phyloP scores from a whole-genome alignment of 1,140 invertebrate species.

The Halesus radiatus region DNA sequence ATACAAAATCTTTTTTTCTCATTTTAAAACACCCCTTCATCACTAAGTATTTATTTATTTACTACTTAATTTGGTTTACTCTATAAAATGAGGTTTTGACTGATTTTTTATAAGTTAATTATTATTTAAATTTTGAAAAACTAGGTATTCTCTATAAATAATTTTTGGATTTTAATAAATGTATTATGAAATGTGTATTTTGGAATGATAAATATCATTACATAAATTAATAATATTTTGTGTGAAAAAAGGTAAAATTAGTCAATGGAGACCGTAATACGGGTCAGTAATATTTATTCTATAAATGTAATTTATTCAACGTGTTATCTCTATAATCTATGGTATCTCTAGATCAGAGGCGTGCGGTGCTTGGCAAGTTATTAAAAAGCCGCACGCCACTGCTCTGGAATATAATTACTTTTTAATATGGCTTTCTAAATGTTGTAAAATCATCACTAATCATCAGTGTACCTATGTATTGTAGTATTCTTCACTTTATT shows the following conservation, averaged over 20 bases:
- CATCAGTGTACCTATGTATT: constrained; percentile 25
- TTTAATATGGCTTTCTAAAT: constrained; percentile 25
- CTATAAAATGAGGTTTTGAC: constrained; percentile 18
- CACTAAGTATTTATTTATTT: constrained; percentile 28
- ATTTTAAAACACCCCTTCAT: background rate
- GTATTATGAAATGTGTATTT: constrained; percentile 22
- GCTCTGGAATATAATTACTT: constrained; percentile 17
- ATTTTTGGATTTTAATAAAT: constrained; percentile 6
- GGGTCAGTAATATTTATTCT: constrained; percentile 30
- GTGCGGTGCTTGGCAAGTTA: too few relatives aligned
- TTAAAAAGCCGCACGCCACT: too few relatives aligned
- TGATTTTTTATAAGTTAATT: constrained; percentile 31
- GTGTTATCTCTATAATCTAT: constrained; percentile 11
- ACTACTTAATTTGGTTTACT: constrained; percentile 18
- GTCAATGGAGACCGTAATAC: constrained; percentile 7
- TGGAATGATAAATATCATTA: background rate
- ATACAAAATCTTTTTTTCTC: background rate
- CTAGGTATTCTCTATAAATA: constrained; percentile 12
- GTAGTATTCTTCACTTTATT: constrained; percentile 37
- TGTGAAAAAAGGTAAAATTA: constrained; percentile 3
- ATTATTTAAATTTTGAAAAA: constrained; percentile 11
- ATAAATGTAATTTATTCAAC: constrained; percentile 19
- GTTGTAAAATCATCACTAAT: constrained; percentile 28
- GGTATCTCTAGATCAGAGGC: background rate
- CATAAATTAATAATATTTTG: constrained; percentile 3